Evolutionary conservation across 2,797 vertebrate genomes (phyloP), one percentile per base, ranked within the genome.

Genomic region (Falco biarmicus): DNA sequence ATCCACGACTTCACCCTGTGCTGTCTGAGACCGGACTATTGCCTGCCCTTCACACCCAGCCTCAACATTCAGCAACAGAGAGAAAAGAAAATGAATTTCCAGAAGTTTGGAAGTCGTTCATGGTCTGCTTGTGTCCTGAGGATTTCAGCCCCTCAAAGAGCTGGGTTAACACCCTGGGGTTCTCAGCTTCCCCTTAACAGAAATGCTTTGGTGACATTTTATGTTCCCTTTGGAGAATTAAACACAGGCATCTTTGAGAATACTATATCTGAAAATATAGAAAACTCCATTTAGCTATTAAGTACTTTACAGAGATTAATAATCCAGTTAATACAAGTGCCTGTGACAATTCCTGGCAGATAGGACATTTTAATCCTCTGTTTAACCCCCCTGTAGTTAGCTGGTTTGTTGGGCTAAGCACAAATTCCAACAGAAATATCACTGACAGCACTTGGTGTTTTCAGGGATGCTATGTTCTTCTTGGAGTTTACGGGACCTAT

Each of bases 221-320:
- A 19, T 45, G 19, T 45, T 84, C 7, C 25, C 17, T 78, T 91
- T 53, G 37, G 54, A 78, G 92, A 84, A 84, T 51, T 14, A 20
- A 29, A 60, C 51, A 74, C 20, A 15, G 31, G 17, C 31, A 20
- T 71, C 29, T 81, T 66, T 70, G 48, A 92, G 57, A 95, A 64
- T 56, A 24, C 7, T 79, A 11, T 63, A 48, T 43, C 54, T 85
- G 65, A 88, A 93, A 90, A 79, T 37, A 87, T 0, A 77, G 41
- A 86, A 81, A 86, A 43, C 7, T 45, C 24, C 63, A 53, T 71
- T 84, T 85, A 80, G 32, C 20, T 85, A 31, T 76, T 70, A 90
- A 68, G 32, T 51, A 60, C 61, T 60, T 95, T 18, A 71, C 6
- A 21, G 39, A 71, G 48, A 89, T 79, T 79, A 91, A 83, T 84